phyloP scores from a whole-genome alignment of 2,113 vertebrate species.

The Hippoglossus stenolepis region DNA sequence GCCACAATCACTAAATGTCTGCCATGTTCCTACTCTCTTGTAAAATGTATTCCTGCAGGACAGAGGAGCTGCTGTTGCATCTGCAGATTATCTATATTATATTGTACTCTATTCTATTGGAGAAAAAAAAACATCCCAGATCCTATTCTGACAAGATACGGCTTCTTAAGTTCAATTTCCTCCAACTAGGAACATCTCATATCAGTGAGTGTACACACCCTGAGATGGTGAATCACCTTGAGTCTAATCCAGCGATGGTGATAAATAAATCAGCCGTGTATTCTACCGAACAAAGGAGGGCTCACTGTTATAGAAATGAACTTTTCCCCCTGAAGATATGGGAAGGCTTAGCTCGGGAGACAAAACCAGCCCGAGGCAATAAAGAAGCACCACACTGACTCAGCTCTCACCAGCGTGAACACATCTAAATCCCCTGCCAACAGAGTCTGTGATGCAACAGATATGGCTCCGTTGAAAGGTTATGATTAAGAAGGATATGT shows the following conservation, averaged over 20 bases:
- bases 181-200: constrained; percentile 1
- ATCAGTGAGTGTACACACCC: not conserved
- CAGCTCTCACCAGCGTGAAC: constrained; percentile 64
- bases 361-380: constrained; percentile 75
- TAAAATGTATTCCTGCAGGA: not conserved
- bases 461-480: constrained; percentile 59
- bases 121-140: not conserved
- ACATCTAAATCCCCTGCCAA: constrained; percentile 63
- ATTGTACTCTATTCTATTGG: not conserved
- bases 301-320: constrained; percentile 68
- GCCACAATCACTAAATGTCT: not conserved
- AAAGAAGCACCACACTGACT: constrained; percentile 67
- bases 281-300: constrained; percentile 67
- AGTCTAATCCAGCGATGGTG: constrained; percentile 52
- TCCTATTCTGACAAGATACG: not conserved
- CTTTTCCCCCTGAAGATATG: constrained; percentile 71
- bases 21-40: not conserved
- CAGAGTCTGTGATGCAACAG: constrained; percentile 70
- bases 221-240: constrained; percentile 43
- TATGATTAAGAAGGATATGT: constrained; percentile 57
- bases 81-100: not conserved
- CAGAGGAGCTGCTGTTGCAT: not conserved
- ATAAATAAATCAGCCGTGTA: constrained; percentile 59
- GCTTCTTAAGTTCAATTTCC: constrained; percentile 7
- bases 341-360: constrained; percentile 67